Evolutionary conservation across 1,140 invertebrate species (phyloP).

Genomic region (Lasioglossum albipes): DNA sequence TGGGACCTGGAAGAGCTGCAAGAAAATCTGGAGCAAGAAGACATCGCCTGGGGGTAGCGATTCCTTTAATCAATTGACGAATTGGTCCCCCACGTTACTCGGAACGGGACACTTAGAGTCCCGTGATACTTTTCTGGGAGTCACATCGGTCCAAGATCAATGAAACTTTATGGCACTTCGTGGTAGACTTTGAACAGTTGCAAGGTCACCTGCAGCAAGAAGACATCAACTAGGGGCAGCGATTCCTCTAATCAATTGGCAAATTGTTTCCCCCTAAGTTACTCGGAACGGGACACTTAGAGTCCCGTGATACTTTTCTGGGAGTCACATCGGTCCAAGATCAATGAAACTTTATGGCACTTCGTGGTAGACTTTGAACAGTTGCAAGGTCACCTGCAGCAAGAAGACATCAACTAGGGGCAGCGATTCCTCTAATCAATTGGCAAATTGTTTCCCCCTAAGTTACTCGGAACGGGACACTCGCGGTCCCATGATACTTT

Average conservation of each 20-base stretch:
- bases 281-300: slow-evolving; percentile 51
- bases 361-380: too few relatives aligned
- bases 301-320: too few relatives aligned
- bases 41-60: not conserved
- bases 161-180: too few relatives aligned
- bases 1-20: too few relatives aligned
- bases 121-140: too few relatives aligned
- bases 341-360: too few relatives aligned
- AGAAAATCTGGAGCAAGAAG: too few relatives aligned
- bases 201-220: too few relatives aligned
- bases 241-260: slow-evolving; percentile 70
- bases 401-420: slow-evolving; percentile 43
- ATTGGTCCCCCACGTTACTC: slow-evolving; percentile 71
- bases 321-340: too few relatives aligned
- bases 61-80: slow-evolving; percentile 71
- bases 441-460: slow-evolving; percentile 70
- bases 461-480: slow-evolving; percentile 63
- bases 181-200: too few relatives aligned
- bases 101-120: slow-evolving; percentile 29
- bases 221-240: slow-evolving; percentile 43
- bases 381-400: too few relatives aligned
- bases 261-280: slow-evolving; percentile 71
- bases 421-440: slow-evolving; percentile 66
- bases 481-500: not conserved
- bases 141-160: too few relatives aligned